These are phyloP conservation scores for Calcarius ornatus DNA, from an alignment of 2,113 vertebrate genomes.

Conservation along the genomic window DNA sequence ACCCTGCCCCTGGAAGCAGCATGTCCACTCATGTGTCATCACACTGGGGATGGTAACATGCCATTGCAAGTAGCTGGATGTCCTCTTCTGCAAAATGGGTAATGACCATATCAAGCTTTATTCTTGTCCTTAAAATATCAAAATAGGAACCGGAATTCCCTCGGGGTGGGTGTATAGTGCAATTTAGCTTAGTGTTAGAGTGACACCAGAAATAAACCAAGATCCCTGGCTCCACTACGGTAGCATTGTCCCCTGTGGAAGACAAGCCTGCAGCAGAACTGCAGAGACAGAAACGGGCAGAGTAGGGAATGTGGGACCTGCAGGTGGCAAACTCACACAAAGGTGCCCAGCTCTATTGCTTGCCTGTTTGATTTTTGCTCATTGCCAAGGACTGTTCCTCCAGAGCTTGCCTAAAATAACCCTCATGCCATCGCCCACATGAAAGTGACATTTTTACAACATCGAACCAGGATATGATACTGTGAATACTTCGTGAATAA, in stretches of 20 bases:
- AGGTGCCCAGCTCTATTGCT: background rate
- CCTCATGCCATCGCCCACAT: background rate
- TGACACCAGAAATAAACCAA: background rate
- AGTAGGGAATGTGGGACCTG: background rate
- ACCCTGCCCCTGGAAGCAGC: background rate
- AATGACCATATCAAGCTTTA: background rate
- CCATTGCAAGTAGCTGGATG: background rate
- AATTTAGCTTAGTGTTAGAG: background rate
- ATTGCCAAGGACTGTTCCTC: background rate
- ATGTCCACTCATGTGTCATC: background rate
- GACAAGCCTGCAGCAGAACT: background rate
- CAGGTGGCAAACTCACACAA: background rate
- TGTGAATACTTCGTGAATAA: background rate
- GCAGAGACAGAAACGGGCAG: background rate
- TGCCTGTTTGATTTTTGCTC: background rate
- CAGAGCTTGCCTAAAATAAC: background rate
- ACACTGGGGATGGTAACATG: background rate
- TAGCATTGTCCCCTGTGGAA: background rate
- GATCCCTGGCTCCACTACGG: background rate
- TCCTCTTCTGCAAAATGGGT: background rate
- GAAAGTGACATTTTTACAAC: background rate
- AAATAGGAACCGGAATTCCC: background rate
- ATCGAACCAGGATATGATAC: background rate
- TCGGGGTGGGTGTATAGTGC: fast-evolving
- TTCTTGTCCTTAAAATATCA: background rate